These are phyloP conservation scores for Leiothrix lutea DNA, from an alignment of 2,113 vertebrate genomes.

Conservation along the genomic window DNA sequence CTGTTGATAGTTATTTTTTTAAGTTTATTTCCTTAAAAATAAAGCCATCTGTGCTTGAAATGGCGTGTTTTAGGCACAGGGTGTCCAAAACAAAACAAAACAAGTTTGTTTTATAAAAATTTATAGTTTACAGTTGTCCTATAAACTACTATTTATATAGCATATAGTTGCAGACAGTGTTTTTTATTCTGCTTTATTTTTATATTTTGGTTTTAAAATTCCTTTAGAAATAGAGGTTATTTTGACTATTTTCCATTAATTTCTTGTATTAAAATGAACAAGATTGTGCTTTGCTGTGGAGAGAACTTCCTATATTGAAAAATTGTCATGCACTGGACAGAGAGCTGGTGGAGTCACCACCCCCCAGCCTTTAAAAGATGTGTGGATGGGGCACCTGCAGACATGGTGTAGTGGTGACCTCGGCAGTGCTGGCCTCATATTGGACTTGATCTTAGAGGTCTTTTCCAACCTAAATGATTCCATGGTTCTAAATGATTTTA, in stretches of 20 bases:
- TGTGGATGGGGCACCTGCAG: neutral
- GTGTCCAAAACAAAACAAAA: neutral
- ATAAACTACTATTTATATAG: too few species aligned
- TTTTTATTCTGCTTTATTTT: neutral
- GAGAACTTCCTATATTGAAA: neutral
- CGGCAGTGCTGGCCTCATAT: neutral
- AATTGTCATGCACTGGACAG: neutral
- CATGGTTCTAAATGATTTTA: neutral
- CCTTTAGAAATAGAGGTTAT: neutral
- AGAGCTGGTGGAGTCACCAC: neutral
- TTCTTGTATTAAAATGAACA: neutral
- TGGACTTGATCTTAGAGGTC: neutral
- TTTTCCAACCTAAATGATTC: neutral
- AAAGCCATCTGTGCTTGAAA: neutral
- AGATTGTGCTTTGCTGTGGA: neutral
- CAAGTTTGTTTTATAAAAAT: neutral
- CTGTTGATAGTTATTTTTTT: neutral
- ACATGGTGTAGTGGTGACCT: neutral
- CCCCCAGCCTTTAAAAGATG: neutral
- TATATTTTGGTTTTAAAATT: neutral
- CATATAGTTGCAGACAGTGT: neutral
- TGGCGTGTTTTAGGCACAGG: neutral
- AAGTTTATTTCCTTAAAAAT: neutral
- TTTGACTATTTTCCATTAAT: neutral
- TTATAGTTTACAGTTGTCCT: neutral